These are phyloP conservation scores for Embidobia sp. DNA, from an alignment of 2,888 invertebrate genomes.

Conservation along the genomic window DNA sequence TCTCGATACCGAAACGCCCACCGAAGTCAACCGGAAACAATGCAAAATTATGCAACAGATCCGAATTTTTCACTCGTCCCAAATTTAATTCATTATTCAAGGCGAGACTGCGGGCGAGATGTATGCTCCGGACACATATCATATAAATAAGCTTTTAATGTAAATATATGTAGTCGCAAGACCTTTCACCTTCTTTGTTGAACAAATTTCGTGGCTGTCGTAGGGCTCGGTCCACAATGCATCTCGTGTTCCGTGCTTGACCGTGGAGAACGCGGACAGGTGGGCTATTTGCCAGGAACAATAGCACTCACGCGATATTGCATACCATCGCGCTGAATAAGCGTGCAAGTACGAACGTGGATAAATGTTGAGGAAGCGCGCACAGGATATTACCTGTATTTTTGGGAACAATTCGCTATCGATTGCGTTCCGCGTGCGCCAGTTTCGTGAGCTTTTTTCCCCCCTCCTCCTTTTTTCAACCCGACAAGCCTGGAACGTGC, in stretches of 20 bases:
- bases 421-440: conserved; percentile 14
- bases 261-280: conserved; percentile 53
- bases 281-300: conserved; percentile 63
- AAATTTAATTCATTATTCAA: conserved; percentile 41
- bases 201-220: conserved; percentile 32
- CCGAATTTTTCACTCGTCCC: conserved; percentile 8
- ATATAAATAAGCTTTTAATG: conserved; percentile 21
- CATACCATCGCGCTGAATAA: conserved; percentile 34
- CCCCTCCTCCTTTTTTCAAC: background rate
- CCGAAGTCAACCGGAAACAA: background rate
- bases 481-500: background rate
- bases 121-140: conserved; percentile 23
- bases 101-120: background rate
- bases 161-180: conserved; percentile 37
- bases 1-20: background rate
- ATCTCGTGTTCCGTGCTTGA: conserved; percentile 31
- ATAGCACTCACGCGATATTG: conserved; percentile 53
- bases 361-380: conserved; percentile 49
- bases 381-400: conserved; percentile 46
- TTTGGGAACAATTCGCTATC: conserved; percentile 47
- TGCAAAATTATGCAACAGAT: conserved; percentile 21
- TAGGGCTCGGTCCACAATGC: conserved; percentile 29
- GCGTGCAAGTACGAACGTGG: conserved; percentile 32
- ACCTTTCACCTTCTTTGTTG: conserved; percentile 37
- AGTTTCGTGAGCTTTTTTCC: conserved; percentile 14